These are phyloP conservation scores for Ochropleura plecta DNA, from an alignment of 2,888 invertebrate species.

Conservation along the genomic window DNA sequence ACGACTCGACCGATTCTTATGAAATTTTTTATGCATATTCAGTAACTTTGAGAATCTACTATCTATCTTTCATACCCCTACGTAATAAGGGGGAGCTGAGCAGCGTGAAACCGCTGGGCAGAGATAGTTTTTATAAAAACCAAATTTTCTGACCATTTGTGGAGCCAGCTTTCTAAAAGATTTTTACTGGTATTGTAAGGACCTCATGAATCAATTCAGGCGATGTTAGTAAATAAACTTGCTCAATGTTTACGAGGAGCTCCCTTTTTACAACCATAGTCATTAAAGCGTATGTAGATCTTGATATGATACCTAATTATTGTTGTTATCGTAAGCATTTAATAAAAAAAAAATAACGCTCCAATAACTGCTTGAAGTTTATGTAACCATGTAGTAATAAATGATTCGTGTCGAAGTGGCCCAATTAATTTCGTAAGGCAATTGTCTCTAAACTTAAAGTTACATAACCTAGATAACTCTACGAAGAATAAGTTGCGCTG, in stretches of 20 bases:
- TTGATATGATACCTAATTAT: conserved; percentile 22
- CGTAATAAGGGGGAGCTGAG: too few species aligned
- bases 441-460: conserved; percentile 71
- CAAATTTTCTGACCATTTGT: neutral
- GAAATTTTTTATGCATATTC: too few species aligned
- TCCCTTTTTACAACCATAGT: neutral
- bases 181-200: neutral
- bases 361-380: conserved; percentile 71
- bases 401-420: conserved; percentile 74
- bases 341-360: conserved; percentile 67
- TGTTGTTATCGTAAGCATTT: conserved; percentile 58
- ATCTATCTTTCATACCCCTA: too few species aligned
- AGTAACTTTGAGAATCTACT: too few species aligned
- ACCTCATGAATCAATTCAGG: too few species aligned
- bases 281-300: neutral
- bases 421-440: conserved; percentile 75
- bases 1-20: too few species aligned
- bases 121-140: neutral
- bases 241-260: neutral
- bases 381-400: conserved; percentile 77
- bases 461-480: conserved; percentile 64
- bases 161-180: neutral
- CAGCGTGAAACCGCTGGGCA: too few species aligned
- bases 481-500: conserved; percentile 48
- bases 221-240: neutral